Base-by-base conservation (phyloP, 2,888 invertebrate species). In the Heteromyza rotundicornis region DNA sequence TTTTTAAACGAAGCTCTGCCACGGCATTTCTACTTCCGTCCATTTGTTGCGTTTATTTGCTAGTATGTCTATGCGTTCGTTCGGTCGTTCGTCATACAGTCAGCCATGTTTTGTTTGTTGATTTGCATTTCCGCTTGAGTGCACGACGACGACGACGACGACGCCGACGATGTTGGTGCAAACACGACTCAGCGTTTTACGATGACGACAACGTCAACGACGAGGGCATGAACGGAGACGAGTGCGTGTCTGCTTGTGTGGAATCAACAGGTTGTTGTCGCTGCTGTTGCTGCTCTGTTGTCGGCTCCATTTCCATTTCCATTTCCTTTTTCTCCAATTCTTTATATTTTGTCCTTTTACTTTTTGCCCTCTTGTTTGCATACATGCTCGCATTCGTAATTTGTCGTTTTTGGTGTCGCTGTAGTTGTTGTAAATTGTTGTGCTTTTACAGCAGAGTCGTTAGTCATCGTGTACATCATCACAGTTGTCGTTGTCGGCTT, bases 221-320 rank as follows among this genome's bases (percentile, higher is more conserved):
- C 62, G 52, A 60, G 52, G 57, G 57, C n/a, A n/a, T n/a, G n/a
- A n/a, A n/a, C n/a, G n/a, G n/a, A n/a, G n/a, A n/a, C n/a, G n/a
- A n/a, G n/a, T n/a, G n/a, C n/a, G n/a, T n/a, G n/a, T 8, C 20
- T 32, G 32, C 7, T 14, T 20, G 32, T 59, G 59, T 55, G 22
- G 62, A 53, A 66, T 70, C 49, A 53, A 49, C 27, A 60, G 47
- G 16, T 19, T 51, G 61, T 50, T 52, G 51, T 62, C 57, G 52
- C 57, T 47, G 53, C 49, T 62, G 23, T 49, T n/a, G 16, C 1
- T 5, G 47, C 8, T 50, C 24, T 20, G 32, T 32, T 47, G 24
- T 24, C 50, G 22, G 24, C 16, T 22, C 40, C n/a, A 3, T 40
- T n/a, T 40, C 40, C 3, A 7, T 40, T 40, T 40, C 7, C 40